These are phyloP conservation scores for Anguilla obscura DNA, from an alignment of 2,797 vertebrate genomes.

Conservation along the genomic window DNA sequence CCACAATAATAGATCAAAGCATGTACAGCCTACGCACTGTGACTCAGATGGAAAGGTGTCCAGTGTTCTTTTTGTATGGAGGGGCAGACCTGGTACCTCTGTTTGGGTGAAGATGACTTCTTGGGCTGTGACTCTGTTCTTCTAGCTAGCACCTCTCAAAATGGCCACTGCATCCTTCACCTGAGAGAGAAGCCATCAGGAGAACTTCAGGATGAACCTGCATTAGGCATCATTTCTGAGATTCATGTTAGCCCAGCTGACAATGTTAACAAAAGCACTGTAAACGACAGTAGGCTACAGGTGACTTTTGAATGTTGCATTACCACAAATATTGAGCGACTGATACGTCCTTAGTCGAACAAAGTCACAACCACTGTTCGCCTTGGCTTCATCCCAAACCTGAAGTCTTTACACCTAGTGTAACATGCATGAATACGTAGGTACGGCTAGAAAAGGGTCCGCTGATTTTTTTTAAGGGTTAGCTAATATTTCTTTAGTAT, in stretches of 20 bases:
- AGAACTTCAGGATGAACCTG: slow-evolving; percentile 79
- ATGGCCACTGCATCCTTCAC: slow-evolving; percentile 77
- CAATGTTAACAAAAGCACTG: no score
- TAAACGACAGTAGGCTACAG: no score
- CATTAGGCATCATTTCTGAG: neutral
- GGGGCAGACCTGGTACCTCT: neutral
- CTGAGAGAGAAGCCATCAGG: slow-evolving; percentile 79
- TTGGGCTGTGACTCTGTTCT: slow-evolving; percentile 68
- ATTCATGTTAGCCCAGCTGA: neutral
- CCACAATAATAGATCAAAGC: no score
- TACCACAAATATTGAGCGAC: no score
- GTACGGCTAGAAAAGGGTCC: no score
- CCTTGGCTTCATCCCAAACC: no score
- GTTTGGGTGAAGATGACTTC: slow-evolving; percentile 12
- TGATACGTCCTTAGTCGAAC: neutral
- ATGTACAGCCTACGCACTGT: neutral
- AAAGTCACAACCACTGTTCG: neutral
- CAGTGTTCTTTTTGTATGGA: neutral
- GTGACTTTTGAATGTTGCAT: no score
- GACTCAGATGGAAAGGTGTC: slow-evolving; percentile 37
- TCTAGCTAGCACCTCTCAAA: slow-evolving; percentile 72
- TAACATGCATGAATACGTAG: no score
- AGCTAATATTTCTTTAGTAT: no score
- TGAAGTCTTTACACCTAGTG: no score
- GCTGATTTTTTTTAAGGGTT: no score